Evolutionary conservation across 2,888 invertebrate species (phyloP).

Genomic region (Gastrophysa polygoni): DNA sequence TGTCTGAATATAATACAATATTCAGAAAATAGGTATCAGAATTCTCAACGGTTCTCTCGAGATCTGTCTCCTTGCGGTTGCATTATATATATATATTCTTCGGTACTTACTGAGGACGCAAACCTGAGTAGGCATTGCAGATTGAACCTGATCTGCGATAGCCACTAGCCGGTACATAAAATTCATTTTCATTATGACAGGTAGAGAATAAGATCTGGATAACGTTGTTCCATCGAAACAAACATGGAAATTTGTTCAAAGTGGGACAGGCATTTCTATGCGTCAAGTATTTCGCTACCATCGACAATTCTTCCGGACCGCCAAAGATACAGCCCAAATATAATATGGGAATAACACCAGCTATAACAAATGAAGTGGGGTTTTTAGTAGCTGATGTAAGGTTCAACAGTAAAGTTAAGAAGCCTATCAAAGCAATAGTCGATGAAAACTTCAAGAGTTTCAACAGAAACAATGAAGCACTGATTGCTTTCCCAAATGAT

Average conservation of each 20-base stretch:
- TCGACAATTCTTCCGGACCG: not conserved
- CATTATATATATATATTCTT: too few relatives aligned
- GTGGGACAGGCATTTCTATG: slow-evolving; percentile 24
- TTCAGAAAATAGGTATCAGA: too few relatives aligned
- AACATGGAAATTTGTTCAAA: slow-evolving; percentile 18
- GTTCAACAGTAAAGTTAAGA: slow-evolving; percentile 44
- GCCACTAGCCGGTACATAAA: too few relatives aligned
- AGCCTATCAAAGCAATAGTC: slow-evolving; percentile 44
- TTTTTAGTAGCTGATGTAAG: slow-evolving; percentile 47
- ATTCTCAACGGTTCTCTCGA: too few relatives aligned
- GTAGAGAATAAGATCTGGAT: slow-evolving; percentile 38
- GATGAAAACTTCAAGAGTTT: slow-evolving; percentile 30
- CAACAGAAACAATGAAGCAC: slow-evolving; percentile 34
- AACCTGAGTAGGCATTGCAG: too few relatives aligned
- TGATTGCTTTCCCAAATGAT: slow-evolving; percentile 57
- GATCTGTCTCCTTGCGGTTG: too few relatives aligned
- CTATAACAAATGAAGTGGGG: slow-evolving; percentile 51
- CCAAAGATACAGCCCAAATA: slow-evolving; percentile 40
- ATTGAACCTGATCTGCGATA: too few relatives aligned
- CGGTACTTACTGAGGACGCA: too few relatives aligned
- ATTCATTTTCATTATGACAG: too few relatives aligned
- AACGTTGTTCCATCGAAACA: slow-evolving; percentile 41
- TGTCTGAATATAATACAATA: too few relatives aligned
- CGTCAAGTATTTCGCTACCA: slow-evolving; percentile 1
- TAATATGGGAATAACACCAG: slow-evolving; percentile 51